These are phyloP conservation scores for Hirtodrosophila trivittata DNA, from an alignment of 2,888 invertebrate species.

Conservation along the genomic window DNA sequence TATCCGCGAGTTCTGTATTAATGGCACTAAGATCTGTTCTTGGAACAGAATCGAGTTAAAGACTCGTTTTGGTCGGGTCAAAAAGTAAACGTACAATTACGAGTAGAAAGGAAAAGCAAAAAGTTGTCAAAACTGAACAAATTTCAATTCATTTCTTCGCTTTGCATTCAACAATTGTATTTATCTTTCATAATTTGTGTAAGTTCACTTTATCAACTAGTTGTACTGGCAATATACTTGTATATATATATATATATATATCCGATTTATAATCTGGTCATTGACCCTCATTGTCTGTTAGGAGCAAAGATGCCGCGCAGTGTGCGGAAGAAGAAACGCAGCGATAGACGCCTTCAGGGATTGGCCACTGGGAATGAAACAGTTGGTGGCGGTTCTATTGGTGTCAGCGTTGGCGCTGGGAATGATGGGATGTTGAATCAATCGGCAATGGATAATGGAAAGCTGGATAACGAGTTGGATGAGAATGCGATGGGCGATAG, in stretches of 20 bases:
- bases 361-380: background rate
- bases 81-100: too few species aligned
- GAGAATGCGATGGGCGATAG: slow-evolving; percentile 23
- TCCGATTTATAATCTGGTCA: too few species aligned
- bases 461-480: slow-evolving; percentile 3
- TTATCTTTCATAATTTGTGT: slow-evolving; percentile 2
- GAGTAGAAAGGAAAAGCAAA: slow-evolving; percentile 6
- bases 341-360: slow-evolving; percentile 31
- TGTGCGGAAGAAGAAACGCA: slow-evolving; percentile 43
- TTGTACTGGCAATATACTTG: too few species aligned
- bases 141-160: slow-evolving; percentile 7
- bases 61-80: too few species aligned
- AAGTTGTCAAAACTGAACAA: slow-evolving; percentile 7
- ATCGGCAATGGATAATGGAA: background rate
- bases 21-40: too few species aligned
- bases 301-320: slow-evolving; percentile 43
- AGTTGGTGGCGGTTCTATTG: background rate
- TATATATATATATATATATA: too few species aligned
- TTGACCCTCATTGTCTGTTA: too few species aligned
- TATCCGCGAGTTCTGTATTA: too few species aligned
- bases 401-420: background rate
- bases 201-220: too few species aligned
- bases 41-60: too few species aligned
- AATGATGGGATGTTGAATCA: background rate
- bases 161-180: slow-evolving; percentile 5